A percentile compares a stretch with the other conserved stretches of the same genome.
These are phyloP conservation scores for Drosophila prostipennis DNA, from an alignment of 2,888 invertebrate species.

Conservation along the genomic window DNA sequence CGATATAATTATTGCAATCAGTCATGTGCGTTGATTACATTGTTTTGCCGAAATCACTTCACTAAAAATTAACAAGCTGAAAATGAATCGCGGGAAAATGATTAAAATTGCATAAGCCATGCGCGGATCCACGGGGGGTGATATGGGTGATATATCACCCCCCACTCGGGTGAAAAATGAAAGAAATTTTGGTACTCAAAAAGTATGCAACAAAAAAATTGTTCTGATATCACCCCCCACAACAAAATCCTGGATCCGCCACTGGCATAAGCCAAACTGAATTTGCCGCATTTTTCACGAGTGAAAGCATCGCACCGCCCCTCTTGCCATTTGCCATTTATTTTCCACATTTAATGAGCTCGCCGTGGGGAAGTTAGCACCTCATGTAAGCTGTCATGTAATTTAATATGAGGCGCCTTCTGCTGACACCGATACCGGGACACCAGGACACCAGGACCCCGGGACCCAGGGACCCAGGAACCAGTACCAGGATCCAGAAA, in stretches of 20 bases:
- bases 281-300: constrained; percentile 62
- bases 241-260: no score
- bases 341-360: constrained; percentile 63
- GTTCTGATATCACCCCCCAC: no score
- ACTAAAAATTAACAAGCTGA: constrained; percentile 23
- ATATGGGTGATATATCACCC: no score
- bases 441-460: neutral
- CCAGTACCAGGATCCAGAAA: neutral
- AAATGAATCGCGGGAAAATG: constrained; percentile 27
- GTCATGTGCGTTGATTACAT: neutral
- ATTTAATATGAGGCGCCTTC: constrained; percentile 62
- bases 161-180: no score
- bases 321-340: constrained; percentile 18
- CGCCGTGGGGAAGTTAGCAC: constrained; percentile 34
- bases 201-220: no score
- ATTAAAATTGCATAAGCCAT: constrained; percentile 54
- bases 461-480: no score
- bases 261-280: no score
- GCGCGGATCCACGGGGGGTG: no score
- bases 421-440: constrained; percentile 1
- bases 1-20: constrained; percentile 3
- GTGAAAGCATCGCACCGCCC: constrained; percentile 20
- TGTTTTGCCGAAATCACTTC: constrained; percentile 5
- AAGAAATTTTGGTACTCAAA: no score
- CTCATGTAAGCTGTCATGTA: constrained; percentile 76